Evolutionary conservation across 2,113 vertebrate species (phyloP).

Genomic region (Diglossa brunneiventris): DNA sequence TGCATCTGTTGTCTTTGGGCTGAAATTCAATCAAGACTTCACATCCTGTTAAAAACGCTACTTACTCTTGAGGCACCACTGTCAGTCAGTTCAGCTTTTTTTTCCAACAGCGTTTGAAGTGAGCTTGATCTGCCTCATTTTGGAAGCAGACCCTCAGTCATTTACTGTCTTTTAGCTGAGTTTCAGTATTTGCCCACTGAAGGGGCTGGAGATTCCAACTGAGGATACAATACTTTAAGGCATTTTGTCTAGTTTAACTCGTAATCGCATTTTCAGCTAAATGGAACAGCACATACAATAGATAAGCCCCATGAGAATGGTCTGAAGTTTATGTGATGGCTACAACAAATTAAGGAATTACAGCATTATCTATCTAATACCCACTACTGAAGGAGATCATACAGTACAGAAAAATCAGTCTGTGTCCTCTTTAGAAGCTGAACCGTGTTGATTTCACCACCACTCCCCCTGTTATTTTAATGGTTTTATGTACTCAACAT

Average conservation of each 20-base stretch:
- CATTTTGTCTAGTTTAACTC: background rate
- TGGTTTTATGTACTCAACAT: background rate
- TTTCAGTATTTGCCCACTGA: background rate
- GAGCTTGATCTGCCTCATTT: background rate
- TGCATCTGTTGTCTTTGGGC: background rate
- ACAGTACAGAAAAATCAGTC: background rate
- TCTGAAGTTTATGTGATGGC: background rate
- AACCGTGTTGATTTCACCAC: background rate
- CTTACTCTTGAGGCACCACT: background rate
- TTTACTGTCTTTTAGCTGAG: background rate
- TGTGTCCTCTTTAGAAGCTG: background rate
- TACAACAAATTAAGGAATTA: background rate
- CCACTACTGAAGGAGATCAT: background rate
- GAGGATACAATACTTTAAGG: background rate
- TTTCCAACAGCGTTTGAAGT: background rate
- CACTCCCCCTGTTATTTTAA: background rate
- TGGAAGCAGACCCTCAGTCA: background rate
- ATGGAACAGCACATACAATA: background rate
- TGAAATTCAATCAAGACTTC: background rate
- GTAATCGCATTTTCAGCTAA: background rate
- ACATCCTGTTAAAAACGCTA: background rate
- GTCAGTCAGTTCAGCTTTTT: background rate
- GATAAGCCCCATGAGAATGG: background rate
- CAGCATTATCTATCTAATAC: background rate
- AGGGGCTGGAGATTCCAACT: background rate